Evolutionary conservation across 2,888 invertebrate species (phyloP), one percentile per base, ranked within the genome.

Genomic region (Esperia sulphurella): DNA sequence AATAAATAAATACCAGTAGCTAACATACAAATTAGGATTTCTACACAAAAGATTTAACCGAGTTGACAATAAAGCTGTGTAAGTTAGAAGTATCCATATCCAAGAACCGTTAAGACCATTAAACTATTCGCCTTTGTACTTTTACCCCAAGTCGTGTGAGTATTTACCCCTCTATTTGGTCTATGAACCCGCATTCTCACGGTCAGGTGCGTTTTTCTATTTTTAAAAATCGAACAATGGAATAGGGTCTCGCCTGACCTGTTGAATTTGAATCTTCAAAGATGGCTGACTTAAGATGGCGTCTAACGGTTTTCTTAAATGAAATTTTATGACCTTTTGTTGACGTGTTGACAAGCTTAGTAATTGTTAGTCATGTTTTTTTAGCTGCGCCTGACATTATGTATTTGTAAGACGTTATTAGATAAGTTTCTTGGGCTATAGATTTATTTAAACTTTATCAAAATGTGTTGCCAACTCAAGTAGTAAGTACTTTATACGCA

Each of bases 131-230:
- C 59, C 61, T 57, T 65, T 49, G 46, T 54, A 52, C 54, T 52
- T n/a, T 13, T 38, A 49, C 47, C 52, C 52, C 44, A 9, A 29
- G 41, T 3, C n/a, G 14, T 37, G 33, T 47, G 43, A 41, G 41
- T 42, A 37, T 21, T 61, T 55, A 57, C 53, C 53, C 61, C 59
- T 56, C 65, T 67, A 55, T n/a, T 60, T 55, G 52, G 52, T 65
- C 66, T 68, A 62, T 55, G 59, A 55, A 35, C 31, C 31, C 13
- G 9, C 29, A 39, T 66, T 81, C 82, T 67, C 82, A 83, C 80
- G 77, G 67, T 82, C 83, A 83, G 83, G 83, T 83, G 83, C 54
- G 49, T 56, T 62, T 61, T 59, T 61, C 64, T 70, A 71, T 73
- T 68, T n/a, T 67, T 58, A 57, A 61, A 71, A 59, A 55, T 49